These are phyloP conservation scores for Octopus sinensis DNA, from an alignment of 1,140 invertebrate genomes.

Conservation along the genomic window DNA sequence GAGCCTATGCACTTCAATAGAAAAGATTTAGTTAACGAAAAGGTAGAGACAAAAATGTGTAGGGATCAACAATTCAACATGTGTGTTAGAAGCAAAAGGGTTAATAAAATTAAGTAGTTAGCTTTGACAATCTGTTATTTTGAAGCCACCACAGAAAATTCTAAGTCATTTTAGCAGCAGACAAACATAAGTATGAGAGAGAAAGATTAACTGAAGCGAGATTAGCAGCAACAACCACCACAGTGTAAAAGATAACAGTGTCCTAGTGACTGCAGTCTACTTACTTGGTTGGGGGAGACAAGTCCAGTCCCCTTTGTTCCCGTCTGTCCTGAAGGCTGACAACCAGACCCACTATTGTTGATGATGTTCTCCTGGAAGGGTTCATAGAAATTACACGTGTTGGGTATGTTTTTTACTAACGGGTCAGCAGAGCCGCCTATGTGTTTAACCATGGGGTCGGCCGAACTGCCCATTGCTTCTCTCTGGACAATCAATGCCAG, in stretches of 20 bases:
- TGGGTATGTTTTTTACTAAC: slow-evolving; percentile 39
- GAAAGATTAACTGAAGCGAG: no score
- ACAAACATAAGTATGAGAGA: no score
- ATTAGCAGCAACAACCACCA: background rate
- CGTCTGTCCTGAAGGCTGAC: slow-evolving; percentile 12
- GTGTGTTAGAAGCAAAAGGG: no score
- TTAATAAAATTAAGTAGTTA: no score
- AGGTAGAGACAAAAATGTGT: no score
- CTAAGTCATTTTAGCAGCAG: no score
- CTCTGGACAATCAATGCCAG: slow-evolving; percentile 65
- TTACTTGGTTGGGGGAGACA: slow-evolving; percentile 19
- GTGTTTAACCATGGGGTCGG: slow-evolving; percentile 57
- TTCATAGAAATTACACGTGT: slow-evolving; percentile 43
- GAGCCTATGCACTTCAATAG: no score
- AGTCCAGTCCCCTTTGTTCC: slow-evolving; percentile 26
- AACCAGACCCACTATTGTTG: slow-evolving; percentile 17
- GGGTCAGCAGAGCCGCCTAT: slow-evolving; percentile 60
- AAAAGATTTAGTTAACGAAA: no score
- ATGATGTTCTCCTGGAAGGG: slow-evolving; percentile 21
- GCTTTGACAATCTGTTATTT: no score
- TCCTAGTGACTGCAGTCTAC: background rate
- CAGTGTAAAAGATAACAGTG: background rate
- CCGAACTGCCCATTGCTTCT: slow-evolving; percentile 60
- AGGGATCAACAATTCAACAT: no score
- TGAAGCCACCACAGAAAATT: no score